phyloP scores from a whole-genome alignment of 2,888 invertebrate species.

The Leptothorax acervorum region DNA sequence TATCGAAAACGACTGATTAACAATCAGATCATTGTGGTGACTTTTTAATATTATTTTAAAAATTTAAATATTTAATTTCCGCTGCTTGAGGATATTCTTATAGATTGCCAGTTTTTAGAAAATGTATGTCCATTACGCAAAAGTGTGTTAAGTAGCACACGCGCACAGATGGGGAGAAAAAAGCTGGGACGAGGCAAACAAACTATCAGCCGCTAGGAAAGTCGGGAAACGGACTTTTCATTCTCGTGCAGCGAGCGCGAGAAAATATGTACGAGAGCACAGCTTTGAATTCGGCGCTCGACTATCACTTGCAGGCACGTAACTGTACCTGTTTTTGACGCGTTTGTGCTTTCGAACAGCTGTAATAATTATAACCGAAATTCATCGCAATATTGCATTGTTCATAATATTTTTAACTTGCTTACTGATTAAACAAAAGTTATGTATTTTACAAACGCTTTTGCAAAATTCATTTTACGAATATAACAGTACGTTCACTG shows the following conservation, averaged over 20 bases:
- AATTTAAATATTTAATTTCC: not conserved
- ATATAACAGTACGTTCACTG: not conserved
- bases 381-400: constrained; percentile 10
- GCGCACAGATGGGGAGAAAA: not conserved
- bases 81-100: not conserved
- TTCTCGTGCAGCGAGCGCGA: constrained; percentile 13
- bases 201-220: constrained; percentile 41
- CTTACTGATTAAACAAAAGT: not conserved
- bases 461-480: not conserved
- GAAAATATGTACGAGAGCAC: constrained; percentile 21
- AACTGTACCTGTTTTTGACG: constrained; percentile 33
- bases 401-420: not conserved
- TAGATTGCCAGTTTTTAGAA: not conserved
- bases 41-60: not conserved
- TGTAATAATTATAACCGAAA: constrained; percentile 38
- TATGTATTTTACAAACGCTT: not conserved
- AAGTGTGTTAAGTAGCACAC: not conserved
- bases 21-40: not conserved
- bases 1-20: not conserved
- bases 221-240: constrained; percentile 39
- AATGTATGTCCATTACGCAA: constrained; percentile 7
- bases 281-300: constrained; percentile 46
- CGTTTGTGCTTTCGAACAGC: constrained; percentile 39
- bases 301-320: constrained; percentile 49
- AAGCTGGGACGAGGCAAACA: constrained; percentile 24